These are phyloP conservation scores for Schizopygopsis pylzovi DNA, from an alignment of 2,797 vertebrate species.

Conservation along the genomic window DNA sequence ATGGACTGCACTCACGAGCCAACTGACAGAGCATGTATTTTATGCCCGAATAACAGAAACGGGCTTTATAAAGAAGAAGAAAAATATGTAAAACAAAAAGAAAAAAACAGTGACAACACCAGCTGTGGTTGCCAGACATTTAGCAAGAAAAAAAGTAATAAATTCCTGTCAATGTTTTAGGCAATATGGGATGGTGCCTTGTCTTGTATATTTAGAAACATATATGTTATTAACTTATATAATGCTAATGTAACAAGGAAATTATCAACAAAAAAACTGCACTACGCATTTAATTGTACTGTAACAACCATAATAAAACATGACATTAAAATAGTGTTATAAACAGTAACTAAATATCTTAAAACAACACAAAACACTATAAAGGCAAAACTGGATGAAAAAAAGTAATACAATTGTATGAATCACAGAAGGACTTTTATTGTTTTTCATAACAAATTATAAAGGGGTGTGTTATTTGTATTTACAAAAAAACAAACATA, in stretches of 20 bases:
- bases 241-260: background rate
- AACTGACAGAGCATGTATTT: background rate
- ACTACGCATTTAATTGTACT: background rate
- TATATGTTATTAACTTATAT: background rate
- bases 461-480: too few species aligned
- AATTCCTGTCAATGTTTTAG: background rate
- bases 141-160: background rate
- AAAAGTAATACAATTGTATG: background rate
- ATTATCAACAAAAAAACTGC: background rate
- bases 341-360: background rate
- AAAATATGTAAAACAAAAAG: too few species aligned
- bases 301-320: background rate
- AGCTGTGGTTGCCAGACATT: slow-evolving; percentile 7
- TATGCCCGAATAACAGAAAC: slow-evolving; percentile 1
- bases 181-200: background rate
- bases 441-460: background rate
- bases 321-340: background rate
- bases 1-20: background rate
- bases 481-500: background rate
- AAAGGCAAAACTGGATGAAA: background rate
- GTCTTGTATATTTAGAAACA: background rate
- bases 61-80: background rate
- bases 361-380: too few species aligned
- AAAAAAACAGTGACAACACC: slow-evolving; percentile 7
- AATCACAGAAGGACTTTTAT: background rate